phyloP scores from a whole-genome alignment of 2,888 invertebrate genomes.

The Cephus sareptanus region DNA sequence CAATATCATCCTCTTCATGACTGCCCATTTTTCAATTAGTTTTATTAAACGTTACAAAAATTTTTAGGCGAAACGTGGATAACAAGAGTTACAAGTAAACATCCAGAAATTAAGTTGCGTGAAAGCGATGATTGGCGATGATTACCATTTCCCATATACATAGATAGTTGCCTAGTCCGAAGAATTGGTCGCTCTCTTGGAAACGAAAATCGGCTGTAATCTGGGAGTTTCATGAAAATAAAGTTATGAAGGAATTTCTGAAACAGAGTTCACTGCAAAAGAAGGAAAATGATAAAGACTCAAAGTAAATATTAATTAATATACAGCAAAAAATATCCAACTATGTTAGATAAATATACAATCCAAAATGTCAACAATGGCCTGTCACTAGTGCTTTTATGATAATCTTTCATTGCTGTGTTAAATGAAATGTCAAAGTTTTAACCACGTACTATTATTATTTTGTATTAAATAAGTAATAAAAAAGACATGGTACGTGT shows the following conservation, averaged over 20 bases:
- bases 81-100: background rate
- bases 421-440: background rate
- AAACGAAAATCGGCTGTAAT: background rate
- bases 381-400: background rate
- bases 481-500: conserved; percentile 13
- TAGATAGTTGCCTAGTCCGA: background rate
- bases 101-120: background rate
- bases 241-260: background rate
- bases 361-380: background rate
- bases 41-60: background rate
- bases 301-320: background rate
- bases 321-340: background rate
- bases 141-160: background rate
- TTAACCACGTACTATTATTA: background rate
- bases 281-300: background rate
- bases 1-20: conserved; percentile 62
- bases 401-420: background rate
- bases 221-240: background rate
- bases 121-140: background rate
- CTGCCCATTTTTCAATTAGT: conserved; percentile 43
- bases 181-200: background rate
- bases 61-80: background rate
- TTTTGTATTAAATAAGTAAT: background rate
- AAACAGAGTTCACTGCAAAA: background rate
- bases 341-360: background rate